Conservation (phyloP, 2,797 vertebrate species). For the Muraenolepis orangiensis region DNA sequence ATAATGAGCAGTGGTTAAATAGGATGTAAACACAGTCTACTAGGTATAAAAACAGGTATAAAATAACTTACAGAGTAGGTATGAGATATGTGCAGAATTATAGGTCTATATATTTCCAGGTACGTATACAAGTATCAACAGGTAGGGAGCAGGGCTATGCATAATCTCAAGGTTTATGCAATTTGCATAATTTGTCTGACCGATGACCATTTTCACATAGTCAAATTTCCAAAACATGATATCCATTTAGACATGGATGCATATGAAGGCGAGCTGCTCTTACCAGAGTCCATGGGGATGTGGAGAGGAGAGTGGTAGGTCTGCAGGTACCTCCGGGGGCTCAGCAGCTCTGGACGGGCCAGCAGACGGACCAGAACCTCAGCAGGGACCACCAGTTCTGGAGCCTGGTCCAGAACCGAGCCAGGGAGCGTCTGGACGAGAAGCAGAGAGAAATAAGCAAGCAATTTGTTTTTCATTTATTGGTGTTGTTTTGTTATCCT, state of each 20-base stretch:
- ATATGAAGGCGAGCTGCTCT: slow-evolving; percentile 17
- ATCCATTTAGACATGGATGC: not conserved
- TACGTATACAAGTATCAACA: too few species aligned
- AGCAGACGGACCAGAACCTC: slow-evolving; percentile 54
- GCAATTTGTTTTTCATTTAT: not conserved
- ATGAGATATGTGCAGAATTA: too few species aligned
- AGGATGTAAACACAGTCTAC: too few species aligned
- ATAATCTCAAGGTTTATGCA: not conserved
- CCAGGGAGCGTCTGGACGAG: slow-evolving; percentile 41
- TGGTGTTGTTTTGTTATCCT: not conserved
- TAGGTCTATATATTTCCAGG: too few species aligned
- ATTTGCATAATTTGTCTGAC: not conserved
- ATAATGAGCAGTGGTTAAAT: too few species aligned
- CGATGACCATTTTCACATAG: not conserved
- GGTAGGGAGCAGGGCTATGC: too few species aligned
- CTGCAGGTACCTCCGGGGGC: slow-evolving; percentile 63
- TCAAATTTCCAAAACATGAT: not conserved
- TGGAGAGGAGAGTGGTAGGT: slow-evolving; percentile 61
- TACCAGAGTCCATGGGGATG: slow-evolving; percentile 64
- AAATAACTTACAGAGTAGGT: too few species aligned
- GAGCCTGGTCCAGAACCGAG: slow-evolving; percentile 48
- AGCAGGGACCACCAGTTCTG: slow-evolving; percentile 55
- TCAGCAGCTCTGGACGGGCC: slow-evolving; percentile 56
- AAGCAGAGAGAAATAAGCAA: not conserved
- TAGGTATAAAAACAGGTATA: too few species aligned